Conservation (phyloP, 2,113 vertebrate species). For the Cercopithecus mona region DNA sequence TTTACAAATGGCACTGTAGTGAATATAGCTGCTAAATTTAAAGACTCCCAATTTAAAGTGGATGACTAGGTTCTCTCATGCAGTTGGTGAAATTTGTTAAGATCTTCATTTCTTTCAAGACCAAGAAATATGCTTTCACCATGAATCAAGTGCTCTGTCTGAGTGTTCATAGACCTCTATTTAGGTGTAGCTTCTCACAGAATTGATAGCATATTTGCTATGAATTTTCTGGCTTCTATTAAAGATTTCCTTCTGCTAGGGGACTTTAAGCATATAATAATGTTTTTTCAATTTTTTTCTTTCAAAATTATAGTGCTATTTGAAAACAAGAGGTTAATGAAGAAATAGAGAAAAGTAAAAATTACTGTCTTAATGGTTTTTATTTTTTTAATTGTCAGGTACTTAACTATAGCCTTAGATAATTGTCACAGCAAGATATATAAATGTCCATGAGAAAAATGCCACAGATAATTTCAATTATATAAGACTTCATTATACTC, state of each 20-base stretch:
- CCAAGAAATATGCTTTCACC: not conserved
- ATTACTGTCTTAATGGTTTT: slow-evolving; percentile 14
- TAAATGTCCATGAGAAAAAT: slow-evolving; percentile 23
- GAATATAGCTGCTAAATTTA: slow-evolving; percentile 6
- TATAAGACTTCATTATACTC: not conserved
- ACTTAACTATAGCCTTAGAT: not conserved
- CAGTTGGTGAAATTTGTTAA: slow-evolving; percentile 1
- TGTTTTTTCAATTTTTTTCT: not conserved
- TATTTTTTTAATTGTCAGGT: slow-evolving; percentile 45
- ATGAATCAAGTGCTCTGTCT: not conserved
- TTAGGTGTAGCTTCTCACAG: not conserved
- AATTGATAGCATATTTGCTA: not conserved
- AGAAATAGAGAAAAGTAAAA: not conserved
- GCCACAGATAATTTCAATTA: slow-evolving; percentile 20
- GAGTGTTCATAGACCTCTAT: not conserved
- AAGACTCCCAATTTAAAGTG: slow-evolving; percentile 38
- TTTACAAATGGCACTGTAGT: not conserved
- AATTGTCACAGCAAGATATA: not conserved
- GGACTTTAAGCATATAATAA: not conserved
- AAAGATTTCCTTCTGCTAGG: not conserved
- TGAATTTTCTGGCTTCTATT: not conserved
- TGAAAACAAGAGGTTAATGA: slow-evolving; percentile 33
- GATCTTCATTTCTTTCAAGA: not conserved
- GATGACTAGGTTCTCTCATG: not conserved
- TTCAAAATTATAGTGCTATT: not conserved